phyloP scores from a whole-genome alignment of 1,140 invertebrate species.

The Macrosteles quadrilineatus region DNA sequence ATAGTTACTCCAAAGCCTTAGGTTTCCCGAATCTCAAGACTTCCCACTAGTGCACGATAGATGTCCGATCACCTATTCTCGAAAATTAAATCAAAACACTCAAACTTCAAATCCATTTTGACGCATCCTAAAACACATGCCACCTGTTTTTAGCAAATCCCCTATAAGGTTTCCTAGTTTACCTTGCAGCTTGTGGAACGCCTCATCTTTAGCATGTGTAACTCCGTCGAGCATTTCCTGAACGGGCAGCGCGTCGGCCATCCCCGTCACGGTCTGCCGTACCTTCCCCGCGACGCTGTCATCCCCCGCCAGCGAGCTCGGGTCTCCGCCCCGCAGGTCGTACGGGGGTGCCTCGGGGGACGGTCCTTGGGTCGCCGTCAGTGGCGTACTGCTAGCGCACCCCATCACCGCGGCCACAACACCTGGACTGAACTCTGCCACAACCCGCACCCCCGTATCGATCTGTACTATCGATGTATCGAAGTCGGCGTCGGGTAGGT shows the following conservation, averaged over 20 bases:
- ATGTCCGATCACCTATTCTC: too few species aligned
- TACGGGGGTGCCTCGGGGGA: background rate
- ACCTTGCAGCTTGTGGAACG: conserved; percentile 8
- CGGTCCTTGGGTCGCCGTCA: background rate
- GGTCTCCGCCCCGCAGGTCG: background rate
- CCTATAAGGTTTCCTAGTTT: background rate
- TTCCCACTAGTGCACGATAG: too few species aligned
- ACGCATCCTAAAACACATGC: too few species aligned
- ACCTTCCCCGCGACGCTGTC: background rate
- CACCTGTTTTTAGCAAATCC: too few species aligned
- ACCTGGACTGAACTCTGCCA: too few species aligned
- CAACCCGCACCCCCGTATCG: too few species aligned
- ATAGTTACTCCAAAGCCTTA: too few species aligned
- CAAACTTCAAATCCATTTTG: too few species aligned
- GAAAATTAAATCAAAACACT: too few species aligned
- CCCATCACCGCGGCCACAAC: background rate
- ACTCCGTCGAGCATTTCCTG: conserved; percentile 5
- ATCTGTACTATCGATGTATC: too few species aligned
- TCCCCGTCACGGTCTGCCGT: conserved; percentile 4
- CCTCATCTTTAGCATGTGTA: background rate
- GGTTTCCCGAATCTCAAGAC: too few species aligned
- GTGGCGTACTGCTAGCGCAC: background rate
- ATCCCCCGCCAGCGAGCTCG: background rate
- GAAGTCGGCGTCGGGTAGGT: too few species aligned
- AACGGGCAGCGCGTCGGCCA: conserved; percentile 7